Evolutionary conservation across 2,797 vertebrate genomes (phyloP), one percentile per base, ranked within the genome.

Genomic region (Pogoniulus pusillus): DNA sequence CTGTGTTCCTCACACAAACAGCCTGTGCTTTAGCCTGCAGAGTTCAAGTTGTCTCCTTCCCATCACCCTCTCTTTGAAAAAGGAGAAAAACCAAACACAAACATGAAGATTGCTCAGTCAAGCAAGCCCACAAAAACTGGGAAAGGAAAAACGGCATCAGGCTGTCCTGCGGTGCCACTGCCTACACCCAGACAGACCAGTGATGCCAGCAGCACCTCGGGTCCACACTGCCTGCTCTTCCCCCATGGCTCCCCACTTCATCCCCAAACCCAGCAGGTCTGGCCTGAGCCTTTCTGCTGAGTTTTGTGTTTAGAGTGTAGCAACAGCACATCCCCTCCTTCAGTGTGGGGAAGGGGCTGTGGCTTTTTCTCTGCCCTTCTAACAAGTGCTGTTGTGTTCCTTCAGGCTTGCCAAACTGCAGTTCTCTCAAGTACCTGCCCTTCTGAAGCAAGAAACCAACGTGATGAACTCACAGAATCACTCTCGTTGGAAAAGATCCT

Each of bases 1-100:
- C 82, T 2, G 0, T 83, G 82, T 83, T 91, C 62, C 76, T 83
- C 58, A 85, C 70, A 91, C 91, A 96, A 93, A 91, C 65, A 89
- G 63, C 92, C 91, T 85, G 81, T 55, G 70, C 93, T 93, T 94
- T 87, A 93, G 94, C 82, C 85, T 90, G 82, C 51, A 90, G 82
- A 93, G 94, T 91, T 85, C 82, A 91, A 85, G 55, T 54, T 3
- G 13, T 93, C 84, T 90, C 82, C 73, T 91, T 93, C 84, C 84
- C 81, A 90, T 80, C 77, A 80, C 30, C 26, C 27, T 27, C 15
- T 30, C 76, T 85, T 78, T 68, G 59, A 90, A 91, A 94, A 87
- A 47, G 22, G 78, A 14, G 24, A 93, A 87, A 93, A 86, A 91
- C 81, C 15, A 9, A 58, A 82, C 12, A 26, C 41, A 41, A 79